Evolutionary conservation across 1,140 invertebrate genomes (phyloP).

Genomic region (Aplysia californica): DNA sequence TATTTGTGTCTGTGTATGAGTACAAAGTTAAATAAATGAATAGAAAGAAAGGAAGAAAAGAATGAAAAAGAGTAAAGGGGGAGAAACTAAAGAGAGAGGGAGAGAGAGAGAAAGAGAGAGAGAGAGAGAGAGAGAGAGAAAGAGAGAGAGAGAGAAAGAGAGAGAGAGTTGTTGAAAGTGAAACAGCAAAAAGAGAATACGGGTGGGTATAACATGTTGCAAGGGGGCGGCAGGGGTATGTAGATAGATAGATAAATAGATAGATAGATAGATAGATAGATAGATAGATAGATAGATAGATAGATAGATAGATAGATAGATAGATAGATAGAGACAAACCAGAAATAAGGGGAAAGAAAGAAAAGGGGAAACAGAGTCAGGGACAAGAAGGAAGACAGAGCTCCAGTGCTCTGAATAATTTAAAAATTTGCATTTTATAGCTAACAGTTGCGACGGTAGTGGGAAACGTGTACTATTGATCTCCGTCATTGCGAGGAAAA

Average conservation of each 20-base stretch:
- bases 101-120: neutral
- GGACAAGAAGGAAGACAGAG: no score
- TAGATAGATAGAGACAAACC: neutral
- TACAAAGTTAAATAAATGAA: no score
- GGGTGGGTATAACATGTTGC: neutral
- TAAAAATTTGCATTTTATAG: no score
- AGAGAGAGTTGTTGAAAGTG: neutral
- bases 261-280: slow-evolving; percentile 3
- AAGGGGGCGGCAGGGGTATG: neutral
- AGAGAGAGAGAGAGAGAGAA: neutral
- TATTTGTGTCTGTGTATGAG: no score
- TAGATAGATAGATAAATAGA: slow-evolving; percentile 2
- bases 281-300: slow-evolving; percentile 5
- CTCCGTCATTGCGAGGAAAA: no score
- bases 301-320: slow-evolving; percentile 1
- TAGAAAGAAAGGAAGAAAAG: neutral
- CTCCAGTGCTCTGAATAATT: no score
- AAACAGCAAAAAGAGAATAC: neutral
- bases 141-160: neutral
- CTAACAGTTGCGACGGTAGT: no score
- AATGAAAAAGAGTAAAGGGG: neutral
- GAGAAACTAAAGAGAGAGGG: neutral
- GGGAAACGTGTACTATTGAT: no score
- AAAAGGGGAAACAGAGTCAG: neutral
- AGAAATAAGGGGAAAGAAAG: neutral